phyloP scores from a whole-genome alignment of 2,888 invertebrate genomes.

The Pseudoips prasinana region DNA sequence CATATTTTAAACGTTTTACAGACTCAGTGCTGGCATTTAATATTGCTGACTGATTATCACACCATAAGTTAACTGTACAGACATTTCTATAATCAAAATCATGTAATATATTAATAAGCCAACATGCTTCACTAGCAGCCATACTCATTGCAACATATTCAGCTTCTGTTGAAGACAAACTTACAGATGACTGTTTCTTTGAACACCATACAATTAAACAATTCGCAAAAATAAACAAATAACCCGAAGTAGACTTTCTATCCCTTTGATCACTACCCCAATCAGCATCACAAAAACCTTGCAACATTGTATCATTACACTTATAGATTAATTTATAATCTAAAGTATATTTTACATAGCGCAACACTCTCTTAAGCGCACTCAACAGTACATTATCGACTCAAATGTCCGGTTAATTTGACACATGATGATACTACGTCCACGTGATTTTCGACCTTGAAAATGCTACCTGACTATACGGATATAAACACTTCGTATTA shows the following conservation, averaged over 20 bases:
- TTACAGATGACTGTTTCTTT: constrained; percentile 5
- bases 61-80: constrained; percentile 2
- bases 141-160: constrained; percentile 7
- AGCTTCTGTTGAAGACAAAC: constrained; percentile 6
- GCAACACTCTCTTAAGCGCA: constrained; percentile 4
- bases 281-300: constrained; percentile 1
- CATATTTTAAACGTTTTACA: constrained; percentile 4
- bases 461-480: too few relatives aligned
- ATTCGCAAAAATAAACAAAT: background rate
- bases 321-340: constrained; percentile 3
- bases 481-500: too few relatives aligned
- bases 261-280: background rate
- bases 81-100: constrained; percentile 3
- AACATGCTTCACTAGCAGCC: constrained; percentile 6
- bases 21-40: background rate
- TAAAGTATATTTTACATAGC: constrained; percentile 13
- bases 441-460: too few relatives aligned
- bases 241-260: background rate
- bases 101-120: constrained; percentile 1
- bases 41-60: constrained; percentile 8
- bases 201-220: constrained; percentile 3
- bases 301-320: background rate
- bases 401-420: too few relatives aligned
- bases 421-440: too few relatives aligned
- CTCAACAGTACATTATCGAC: background rate